Evolutionary conservation across 2,888 invertebrate genomes (phyloP), one percentile per base, ranked within the genome.

Genomic region (Pyrrhosoma nymphula): DNA sequence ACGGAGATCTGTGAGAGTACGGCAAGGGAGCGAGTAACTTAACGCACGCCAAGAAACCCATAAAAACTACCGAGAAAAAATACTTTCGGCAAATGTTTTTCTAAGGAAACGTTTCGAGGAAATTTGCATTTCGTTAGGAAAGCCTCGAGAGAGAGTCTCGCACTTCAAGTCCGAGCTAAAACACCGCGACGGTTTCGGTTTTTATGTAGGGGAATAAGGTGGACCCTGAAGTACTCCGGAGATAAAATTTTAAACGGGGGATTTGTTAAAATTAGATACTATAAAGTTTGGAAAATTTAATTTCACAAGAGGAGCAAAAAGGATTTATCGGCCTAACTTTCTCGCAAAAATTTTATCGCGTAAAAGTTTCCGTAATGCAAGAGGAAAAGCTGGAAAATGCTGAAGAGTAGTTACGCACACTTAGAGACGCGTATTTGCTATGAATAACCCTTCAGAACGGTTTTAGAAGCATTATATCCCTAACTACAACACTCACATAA

Each of bases 51-150:
- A n/a, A 69, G n/a, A 47, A 75, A 47, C 93, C 69, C 93, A 69
- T 47, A 93, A 75, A 93, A 63, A 47, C 47, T 47, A 30, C 35
- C 35, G 69, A 93, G n/a, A 93, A 93, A 82, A 82, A 82, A 82
- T 35, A 55, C 75, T 93, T 93, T 39, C 16, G 35, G 47, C 35
- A 93, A 93, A 93, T 69, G 69, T 93, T 93, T 63, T 93, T 93
- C 47, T 93, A 93, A 75, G 93, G 93, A 69, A 93, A 93, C 93
- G 47, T 55, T n/a, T 8, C 47, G n/a, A 26, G 93, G 93, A 75
- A 93, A 93, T 93, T 93, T 93, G 63, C 69, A 75, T 93, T 93
- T 69, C n/a, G 69, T n/a, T 93, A 63, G 69, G 35, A 69, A 75
- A 18, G 69, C 93, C 93, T 39, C 35, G 35, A 82, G 82, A 82